These are phyloP conservation scores for Hypotaenidia philippensis DNA, from an alignment of 2,797 vertebrate species.

Conservation along the genomic window DNA sequence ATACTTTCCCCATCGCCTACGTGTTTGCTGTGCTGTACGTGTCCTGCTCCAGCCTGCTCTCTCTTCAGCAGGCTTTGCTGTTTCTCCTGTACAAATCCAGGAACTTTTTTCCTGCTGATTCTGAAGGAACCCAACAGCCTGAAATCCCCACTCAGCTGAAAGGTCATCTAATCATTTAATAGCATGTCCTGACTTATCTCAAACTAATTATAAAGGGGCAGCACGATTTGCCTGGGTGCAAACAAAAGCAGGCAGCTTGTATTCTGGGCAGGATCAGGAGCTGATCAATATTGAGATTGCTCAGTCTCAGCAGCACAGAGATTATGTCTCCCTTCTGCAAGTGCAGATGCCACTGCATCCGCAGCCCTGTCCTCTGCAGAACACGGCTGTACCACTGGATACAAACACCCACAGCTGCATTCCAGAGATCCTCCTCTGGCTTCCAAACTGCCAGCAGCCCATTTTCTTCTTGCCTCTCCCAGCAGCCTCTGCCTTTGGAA, in stretches of 20 bases:
- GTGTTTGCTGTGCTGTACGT: not conserved
- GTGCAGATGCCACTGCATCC: not conserved
- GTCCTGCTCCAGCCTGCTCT: not conserved
- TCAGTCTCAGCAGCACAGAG: not conserved
- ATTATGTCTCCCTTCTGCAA: not conserved
- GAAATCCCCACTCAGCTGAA: not conserved
- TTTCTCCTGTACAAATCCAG: not conserved
- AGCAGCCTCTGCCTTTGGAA: not conserved
- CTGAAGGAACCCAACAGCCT: not conserved
- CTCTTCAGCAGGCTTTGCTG: not conserved
- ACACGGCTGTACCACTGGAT: accelerated
- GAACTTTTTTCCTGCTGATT: not conserved
- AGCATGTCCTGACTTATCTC: not conserved
- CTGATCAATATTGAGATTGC: not conserved
- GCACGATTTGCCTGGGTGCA: not conserved
- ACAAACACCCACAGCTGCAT: not conserved
- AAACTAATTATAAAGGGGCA: not conserved
- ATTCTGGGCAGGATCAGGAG: not conserved
- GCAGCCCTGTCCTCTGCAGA: not conserved
- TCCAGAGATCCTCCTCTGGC: not conserved
- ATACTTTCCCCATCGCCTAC: accelerated
- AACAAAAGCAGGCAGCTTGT: not conserved
- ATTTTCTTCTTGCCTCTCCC: not conserved
- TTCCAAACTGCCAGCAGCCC: not conserved
- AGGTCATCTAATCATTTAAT: not conserved